phyloP scores from a whole-genome alignment of 2,113 vertebrate genomes.

The Macheiramphus alcinus region DNA sequence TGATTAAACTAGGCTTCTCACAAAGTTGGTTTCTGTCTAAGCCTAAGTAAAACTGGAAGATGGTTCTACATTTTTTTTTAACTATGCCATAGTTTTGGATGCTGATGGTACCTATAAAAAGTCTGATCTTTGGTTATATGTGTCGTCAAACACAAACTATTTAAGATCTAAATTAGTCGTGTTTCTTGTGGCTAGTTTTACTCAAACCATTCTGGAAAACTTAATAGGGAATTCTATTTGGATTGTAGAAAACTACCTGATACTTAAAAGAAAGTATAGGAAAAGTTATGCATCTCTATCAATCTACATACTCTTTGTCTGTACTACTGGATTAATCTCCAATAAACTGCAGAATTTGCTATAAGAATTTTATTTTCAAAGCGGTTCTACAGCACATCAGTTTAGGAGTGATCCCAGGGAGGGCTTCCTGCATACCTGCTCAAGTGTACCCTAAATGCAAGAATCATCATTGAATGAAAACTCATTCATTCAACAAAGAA shows the following conservation, averaged over 20 bases:
- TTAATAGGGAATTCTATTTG: background rate
- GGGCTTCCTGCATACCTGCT: background rate
- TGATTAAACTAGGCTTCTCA: background rate
- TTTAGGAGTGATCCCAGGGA: background rate
- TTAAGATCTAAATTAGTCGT: background rate
- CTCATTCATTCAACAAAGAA: background rate
- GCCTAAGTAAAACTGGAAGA: background rate
- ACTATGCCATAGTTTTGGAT: background rate
- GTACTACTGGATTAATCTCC: background rate
- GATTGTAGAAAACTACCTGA: background rate
- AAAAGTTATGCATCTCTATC: background rate
- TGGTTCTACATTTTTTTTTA: background rate
- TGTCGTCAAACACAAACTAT: background rate
- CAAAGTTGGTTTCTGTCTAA: background rate
- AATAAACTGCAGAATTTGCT: background rate
- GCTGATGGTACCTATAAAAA: background rate
- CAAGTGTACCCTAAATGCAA: background rate
- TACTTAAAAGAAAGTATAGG: background rate
- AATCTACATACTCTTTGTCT: background rate
- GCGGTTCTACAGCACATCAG: background rate
- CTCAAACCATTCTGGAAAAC: background rate
- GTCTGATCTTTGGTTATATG: background rate
- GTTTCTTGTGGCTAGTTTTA: background rate
- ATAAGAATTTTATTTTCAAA: background rate
- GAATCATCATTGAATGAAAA: background rate